These are phyloP conservation scores for Acleris sparsana DNA, from an alignment of 2,888 invertebrate species.

Conservation along the genomic window DNA sequence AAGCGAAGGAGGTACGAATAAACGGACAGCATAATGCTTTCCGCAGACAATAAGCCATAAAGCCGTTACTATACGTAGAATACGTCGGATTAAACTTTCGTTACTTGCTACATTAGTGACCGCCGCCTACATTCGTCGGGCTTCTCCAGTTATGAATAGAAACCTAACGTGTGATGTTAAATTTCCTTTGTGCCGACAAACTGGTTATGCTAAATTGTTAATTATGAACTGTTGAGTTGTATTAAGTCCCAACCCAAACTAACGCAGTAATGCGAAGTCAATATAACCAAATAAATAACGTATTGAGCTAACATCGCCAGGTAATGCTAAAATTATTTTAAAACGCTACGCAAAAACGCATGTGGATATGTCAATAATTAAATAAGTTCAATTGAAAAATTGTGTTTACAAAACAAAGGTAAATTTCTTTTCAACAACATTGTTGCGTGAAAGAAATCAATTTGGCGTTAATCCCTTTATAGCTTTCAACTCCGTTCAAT, in stretches of 20 bases:
- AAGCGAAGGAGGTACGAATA: conserved; percentile 53
- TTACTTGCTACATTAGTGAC: conserved; percentile 39
- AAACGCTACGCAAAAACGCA: too few species aligned
- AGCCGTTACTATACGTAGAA: conserved; percentile 46
- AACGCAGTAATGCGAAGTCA: too few species aligned
- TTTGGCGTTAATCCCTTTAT: too few species aligned
- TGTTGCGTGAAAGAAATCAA: too few species aligned
- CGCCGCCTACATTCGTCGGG: conserved; percentile 34
- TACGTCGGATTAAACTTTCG: conserved; percentile 41
- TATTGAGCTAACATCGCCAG: too few species aligned
- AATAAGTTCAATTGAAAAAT: too few species aligned
- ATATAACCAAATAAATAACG: too few species aligned
- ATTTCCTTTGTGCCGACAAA: conserved; percentile 15
- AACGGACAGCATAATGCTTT: conserved; percentile 51
- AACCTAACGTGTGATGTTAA: conserved; percentile 8
- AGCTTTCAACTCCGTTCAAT: not conserved
- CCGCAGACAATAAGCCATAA: conserved; percentile 54
- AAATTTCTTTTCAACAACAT: too few species aligned
- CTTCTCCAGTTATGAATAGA: conserved; percentile 20
- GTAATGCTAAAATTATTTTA: too few species aligned
- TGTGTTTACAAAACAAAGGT: too few species aligned
- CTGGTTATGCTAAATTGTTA: conserved; percentile 1
- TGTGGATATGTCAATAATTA: too few species aligned
- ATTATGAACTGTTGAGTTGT: not conserved
- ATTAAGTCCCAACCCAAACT: too few species aligned